phyloP scores from a whole-genome alignment of 2,888 invertebrate species.

The Epirrita christyi region DNA sequence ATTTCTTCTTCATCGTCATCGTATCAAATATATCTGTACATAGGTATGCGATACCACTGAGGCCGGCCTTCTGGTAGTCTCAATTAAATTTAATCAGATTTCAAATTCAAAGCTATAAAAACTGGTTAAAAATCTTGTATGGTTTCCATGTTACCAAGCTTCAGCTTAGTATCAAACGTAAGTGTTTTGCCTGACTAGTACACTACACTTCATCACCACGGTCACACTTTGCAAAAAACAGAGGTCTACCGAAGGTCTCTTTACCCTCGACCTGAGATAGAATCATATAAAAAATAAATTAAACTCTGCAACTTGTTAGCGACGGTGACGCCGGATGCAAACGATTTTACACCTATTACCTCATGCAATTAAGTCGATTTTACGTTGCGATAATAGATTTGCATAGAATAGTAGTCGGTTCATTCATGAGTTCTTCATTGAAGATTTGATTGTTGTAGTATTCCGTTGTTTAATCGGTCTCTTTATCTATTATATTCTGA shows the following conservation, averaged over 20 bases:
- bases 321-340: constrained; percentile 60
- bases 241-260: constrained; percentile 27
- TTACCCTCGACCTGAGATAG: constrained; percentile 37
- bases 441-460: constrained; percentile 34
- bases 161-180: no score
- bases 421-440: constrained; percentile 61
- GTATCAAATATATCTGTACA: no score
- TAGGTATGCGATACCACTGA: no score
- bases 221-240: constrained; percentile 4
- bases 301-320: constrained; percentile 36
- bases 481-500: constrained; percentile 30
- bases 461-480: constrained; percentile 25
- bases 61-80: no score
- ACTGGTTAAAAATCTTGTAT: no score
- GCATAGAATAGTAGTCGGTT: constrained; percentile 68
- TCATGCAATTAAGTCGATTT: constrained; percentile 68
- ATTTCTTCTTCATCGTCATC: no score
- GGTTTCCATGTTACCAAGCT: no score
- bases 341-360: constrained; percentile 68
- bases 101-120: no score
- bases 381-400: constrained; percentile 68
- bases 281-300: constrained; percentile 35
- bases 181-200: neutral
- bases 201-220: neutral
- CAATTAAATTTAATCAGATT: no score